phyloP scores from a whole-genome alignment of 2,797 vertebrate genomes.

The Masticophis lateralis region DNA sequence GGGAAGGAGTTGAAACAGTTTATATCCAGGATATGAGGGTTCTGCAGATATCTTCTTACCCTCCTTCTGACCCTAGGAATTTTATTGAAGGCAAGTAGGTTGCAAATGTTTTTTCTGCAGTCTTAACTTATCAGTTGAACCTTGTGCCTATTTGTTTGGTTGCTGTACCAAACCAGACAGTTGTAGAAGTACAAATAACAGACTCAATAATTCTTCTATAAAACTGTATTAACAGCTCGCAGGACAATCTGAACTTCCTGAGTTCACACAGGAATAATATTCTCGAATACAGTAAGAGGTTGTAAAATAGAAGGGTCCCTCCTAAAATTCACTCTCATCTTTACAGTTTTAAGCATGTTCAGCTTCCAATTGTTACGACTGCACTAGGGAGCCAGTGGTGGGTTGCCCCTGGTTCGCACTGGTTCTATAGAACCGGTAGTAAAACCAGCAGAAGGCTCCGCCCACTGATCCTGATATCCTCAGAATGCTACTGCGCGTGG shows the following conservation, averaged over 20 bases:
- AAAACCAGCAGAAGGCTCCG: too few relatives aligned
- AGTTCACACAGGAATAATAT: neutral
- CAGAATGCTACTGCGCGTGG: too few relatives aligned
- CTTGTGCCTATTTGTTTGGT: neutral
- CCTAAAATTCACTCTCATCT: neutral
- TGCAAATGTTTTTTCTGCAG: neutral
- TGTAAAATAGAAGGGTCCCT: neutral
- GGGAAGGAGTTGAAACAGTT: neutral
- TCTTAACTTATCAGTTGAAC: neutral
- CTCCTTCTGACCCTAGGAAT: neutral
- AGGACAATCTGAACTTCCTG: neutral
- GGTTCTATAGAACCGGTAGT: too few relatives aligned
- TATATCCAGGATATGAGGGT: neutral
- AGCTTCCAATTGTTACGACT: neutral
- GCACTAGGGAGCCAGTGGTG: neutral
- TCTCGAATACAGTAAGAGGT: neutral
- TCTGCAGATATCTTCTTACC: neutral
- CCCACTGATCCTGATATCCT: too few relatives aligned
- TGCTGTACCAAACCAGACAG: neutral
- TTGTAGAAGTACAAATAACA: neutral
- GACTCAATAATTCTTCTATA: neutral
- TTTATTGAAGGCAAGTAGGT: neutral
- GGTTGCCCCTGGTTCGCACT: too few relatives aligned
- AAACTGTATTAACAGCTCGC: neutral
- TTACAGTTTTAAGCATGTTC: neutral